Evolutionary conservation across 2,888 invertebrate species (phyloP).

Genomic region (Megamerina dolium): DNA sequence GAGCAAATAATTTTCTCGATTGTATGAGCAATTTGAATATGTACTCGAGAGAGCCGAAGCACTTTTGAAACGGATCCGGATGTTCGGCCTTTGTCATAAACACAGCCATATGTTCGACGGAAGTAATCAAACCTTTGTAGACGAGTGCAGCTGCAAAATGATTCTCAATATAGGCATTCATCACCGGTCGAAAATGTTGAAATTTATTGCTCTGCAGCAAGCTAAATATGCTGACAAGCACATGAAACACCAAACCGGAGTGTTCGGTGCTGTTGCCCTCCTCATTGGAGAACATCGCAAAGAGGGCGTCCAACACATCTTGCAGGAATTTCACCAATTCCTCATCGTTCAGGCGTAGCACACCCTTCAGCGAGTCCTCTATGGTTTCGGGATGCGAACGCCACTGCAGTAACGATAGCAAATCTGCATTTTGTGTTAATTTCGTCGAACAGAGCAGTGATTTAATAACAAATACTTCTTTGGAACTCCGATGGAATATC

Average conservation of each 20-base stretch:
- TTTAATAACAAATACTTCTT: conserved; percentile 75
- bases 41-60: conserved; percentile 83
- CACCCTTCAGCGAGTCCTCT: conserved; percentile 75
- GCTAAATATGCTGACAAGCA: conserved; percentile 86
- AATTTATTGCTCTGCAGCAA: conserved; percentile 84
- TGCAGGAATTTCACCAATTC: conserved; percentile 92
- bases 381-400: conserved; percentile 82
- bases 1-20: conserved; percentile 74
- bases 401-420: conserved; percentile 86
- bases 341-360: conserved; percentile 77
- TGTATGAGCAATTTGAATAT: conserved; percentile 90
- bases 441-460: conserved; percentile 93
- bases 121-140: conserved; percentile 83
- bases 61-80: conserved; percentile 84
- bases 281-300: conserved; percentile 88
- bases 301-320: conserved; percentile 88
- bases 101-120: conserved; percentile 85
- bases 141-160: conserved; percentile 93
- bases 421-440: conserved; percentile 88
- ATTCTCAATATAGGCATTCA: conserved; percentile 89
- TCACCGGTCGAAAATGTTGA: conserved; percentile 88
- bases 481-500: conserved; percentile 71
- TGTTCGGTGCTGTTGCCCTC: conserved; percentile 85
- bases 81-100: conserved; percentile 80
- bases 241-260: conserved; percentile 87